Conservation (phyloP, 2,888 invertebrate species). For the Synergus umbraculus region DNA sequence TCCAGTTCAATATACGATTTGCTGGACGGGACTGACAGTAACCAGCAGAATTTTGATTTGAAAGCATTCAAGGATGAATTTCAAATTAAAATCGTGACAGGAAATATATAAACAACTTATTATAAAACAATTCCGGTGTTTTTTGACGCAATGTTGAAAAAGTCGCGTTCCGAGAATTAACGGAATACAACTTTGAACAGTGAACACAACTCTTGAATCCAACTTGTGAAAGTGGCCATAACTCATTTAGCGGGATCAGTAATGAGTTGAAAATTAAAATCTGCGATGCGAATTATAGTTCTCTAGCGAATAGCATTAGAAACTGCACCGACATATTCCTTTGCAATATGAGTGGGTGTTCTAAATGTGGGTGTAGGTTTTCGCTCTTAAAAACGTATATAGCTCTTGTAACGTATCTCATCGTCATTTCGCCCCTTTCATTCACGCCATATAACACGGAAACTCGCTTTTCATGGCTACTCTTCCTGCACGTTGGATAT, state of each 20-base stretch:
- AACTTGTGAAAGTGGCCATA: conserved; percentile 4
- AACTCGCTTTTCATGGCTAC: conserved; percentile 17
- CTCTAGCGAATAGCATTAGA: conserved; percentile 17
- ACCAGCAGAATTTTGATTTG: not conserved
- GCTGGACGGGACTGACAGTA: not conserved
- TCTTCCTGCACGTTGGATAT: conserved; percentile 23
- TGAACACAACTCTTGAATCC: not conserved
- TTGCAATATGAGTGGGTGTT: not conserved
- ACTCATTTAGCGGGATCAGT: conserved; percentile 9
- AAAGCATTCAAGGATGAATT: not conserved
- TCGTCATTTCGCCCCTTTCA: conserved; percentile 26
- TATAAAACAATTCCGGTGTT: no score
- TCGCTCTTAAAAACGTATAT: conserved; percentile 30
- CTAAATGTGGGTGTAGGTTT: conserved; percentile 2
- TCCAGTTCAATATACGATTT: no score
- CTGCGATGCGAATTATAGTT: conserved; percentile 22
- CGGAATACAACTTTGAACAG: no score
- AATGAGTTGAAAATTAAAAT: conserved; percentile 33
- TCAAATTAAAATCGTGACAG: no score
- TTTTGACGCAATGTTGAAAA: no score
- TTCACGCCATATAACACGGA: conserved; percentile 28
- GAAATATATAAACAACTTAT: no score
- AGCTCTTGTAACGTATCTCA: conserved; percentile 25
- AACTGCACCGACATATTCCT: conserved; percentile 19
- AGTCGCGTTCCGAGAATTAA: no score